Conservation (phyloP, 1,140 invertebrate species). For the Trichonephila clavipes region DNA sequence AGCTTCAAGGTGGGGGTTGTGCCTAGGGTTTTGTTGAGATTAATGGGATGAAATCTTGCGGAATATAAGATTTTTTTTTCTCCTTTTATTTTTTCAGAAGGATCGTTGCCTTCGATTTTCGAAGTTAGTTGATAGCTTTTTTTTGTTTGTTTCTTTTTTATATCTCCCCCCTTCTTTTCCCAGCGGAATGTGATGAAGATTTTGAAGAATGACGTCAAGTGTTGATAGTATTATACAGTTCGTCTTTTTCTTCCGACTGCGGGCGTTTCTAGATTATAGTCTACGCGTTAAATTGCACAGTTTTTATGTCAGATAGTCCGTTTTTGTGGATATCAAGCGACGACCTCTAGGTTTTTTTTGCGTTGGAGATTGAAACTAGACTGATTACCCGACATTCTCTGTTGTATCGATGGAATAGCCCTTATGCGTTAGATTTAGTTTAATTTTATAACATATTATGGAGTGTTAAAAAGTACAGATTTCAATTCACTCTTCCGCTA, state of each 20-base stretch:
- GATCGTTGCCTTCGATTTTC: constrained; percentile 73
- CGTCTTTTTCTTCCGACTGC: not conserved
- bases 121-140: constrained; percentile 72
- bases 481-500: no score
- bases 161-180: not conserved
- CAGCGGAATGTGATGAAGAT: constrained; percentile 55
- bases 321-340: not conserved
- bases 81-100: constrained; percentile 36
- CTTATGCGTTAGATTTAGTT: no score
- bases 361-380: not conserved
- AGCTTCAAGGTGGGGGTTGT: constrained; percentile 56
- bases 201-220: constrained; percentile 70
- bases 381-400: not conserved
- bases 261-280: constrained; percentile 35
- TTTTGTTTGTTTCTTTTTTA: constrained; percentile 19
- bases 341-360: no score
- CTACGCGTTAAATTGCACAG: not conserved
- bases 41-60: constrained; percentile 74
- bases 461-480: no score
- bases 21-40: constrained; percentile 72
- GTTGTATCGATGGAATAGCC: not conserved
- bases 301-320: constrained; percentile 5
- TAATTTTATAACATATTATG: no score
- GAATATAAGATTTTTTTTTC: constrained; percentile 58
- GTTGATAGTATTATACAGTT: constrained; percentile 60